Evolutionary conservation across 2,113 vertebrate genomes (phyloP), one percentile per base, ranked within the genome.

Genomic region (Progne subis): DNA sequence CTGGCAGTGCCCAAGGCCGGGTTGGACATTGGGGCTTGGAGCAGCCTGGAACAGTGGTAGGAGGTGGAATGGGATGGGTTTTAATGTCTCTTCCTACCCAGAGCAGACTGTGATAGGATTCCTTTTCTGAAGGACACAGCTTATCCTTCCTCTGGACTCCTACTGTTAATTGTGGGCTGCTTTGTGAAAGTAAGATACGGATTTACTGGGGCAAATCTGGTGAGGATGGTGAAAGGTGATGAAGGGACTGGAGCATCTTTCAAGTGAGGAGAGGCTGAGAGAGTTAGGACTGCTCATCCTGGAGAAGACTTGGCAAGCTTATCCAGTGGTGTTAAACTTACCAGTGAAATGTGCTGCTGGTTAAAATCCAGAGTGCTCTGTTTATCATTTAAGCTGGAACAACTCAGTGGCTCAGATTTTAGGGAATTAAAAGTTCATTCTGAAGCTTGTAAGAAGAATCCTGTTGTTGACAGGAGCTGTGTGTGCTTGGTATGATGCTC

Each of bases 1-100:
- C 34, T 88, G 85, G 31, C 0, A 50, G 9, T 65, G 52, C 0
- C 44, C 59, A 1, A 37, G 32, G 44, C 17, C 50, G 8, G 86
- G 31, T 0, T 81, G 44, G 50, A 31, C 3, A 4, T 1, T 5
- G 2, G 29, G 25, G 25, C 9, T 63, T 3, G 29, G 49, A 57
- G 59, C 59, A 31, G 0, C 67, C 50, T 57, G 43, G 57, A 12
- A 8, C 0, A 4, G 50, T 37, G 57, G 14, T 0, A 14, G 20
- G 24, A 11, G 4, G 1, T 39, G 34, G 43, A 3, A 26, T n/a
- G 9, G 34, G 20, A 23, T 49, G 59, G 10, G 3, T 31, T 72
- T 32, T 8, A 12, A 44, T 25, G 34, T 44, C 59, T 4, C 37
- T 44, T 8, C 18, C 37, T 18, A 50, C 20, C 25, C 50, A n/a